A percentile compares a stretch with the other conserved stretches of the same genome.
Evolutionary conservation across 2,113 vertebrate genomes (phyloP).

Genomic region (Suncus etruscus): DNA sequence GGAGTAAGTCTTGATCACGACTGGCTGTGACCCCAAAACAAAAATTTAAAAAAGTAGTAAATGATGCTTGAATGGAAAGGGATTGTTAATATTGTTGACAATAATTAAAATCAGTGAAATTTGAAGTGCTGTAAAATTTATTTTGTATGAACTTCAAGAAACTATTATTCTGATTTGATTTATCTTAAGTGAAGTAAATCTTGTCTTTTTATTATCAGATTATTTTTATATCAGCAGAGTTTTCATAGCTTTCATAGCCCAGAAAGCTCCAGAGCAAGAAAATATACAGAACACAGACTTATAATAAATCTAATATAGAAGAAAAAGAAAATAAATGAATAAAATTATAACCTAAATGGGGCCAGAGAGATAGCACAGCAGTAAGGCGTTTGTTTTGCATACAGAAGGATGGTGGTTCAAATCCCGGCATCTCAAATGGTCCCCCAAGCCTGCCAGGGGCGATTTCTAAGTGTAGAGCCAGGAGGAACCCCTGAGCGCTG

Average conservation of each 20-base stretch:
- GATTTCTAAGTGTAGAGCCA: too few relatives aligned
- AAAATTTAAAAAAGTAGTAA: not conserved
- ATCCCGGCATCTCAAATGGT: too few relatives aligned
- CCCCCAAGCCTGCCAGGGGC: too few relatives aligned
- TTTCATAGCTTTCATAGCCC: not conserved
- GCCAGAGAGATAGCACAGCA: too few relatives aligned
- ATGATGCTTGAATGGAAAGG: not conserved
- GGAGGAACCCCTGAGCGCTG: too few relatives aligned
- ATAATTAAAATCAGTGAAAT: conserved; percentile 29
- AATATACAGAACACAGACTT: not conserved
- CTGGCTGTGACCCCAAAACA: too few relatives aligned
- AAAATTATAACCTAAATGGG: conserved; percentile 2
- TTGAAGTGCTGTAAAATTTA: conserved; percentile 8
- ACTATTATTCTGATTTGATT: conserved; percentile 32
- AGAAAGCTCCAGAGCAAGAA: conserved; percentile 28
- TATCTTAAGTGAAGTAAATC: conserved; percentile 9
- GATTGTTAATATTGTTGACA: conserved; percentile 31
- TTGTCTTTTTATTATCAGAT: not conserved
- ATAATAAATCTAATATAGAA: not conserved
- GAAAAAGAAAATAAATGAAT: conserved; percentile 10
- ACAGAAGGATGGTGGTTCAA: too few relatives aligned
- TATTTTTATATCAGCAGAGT: conserved; percentile 24
- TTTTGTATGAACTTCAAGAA: conserved; percentile 1
- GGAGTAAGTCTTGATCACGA: too few relatives aligned
- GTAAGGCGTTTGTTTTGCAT: too few relatives aligned